Evolutionary conservation across 2,113 vertebrate genomes (phyloP), one percentile per base, ranked within the genome.

Genomic region (Morone saxatilis): DNA sequence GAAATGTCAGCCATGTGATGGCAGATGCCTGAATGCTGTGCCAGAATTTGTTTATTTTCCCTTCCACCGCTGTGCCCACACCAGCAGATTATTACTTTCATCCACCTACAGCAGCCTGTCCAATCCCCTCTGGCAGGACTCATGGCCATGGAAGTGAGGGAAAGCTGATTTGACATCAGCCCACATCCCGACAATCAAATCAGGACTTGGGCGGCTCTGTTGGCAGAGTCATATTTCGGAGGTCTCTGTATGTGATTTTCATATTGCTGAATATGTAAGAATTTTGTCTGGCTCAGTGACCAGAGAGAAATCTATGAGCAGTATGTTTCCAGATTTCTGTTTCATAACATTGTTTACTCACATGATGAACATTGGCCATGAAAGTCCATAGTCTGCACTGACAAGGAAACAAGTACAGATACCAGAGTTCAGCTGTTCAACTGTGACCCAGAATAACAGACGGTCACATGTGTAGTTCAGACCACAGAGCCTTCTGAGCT

Each of bases 161-260:
- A 91, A 93, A 88, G 87, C 89, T 86, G 88, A 86, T 92, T 92
- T 87, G 66, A 89, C 80, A 61, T 87, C 62, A 7, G 74, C 86
- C 87, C 86, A 80, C 86, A 83, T 87, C 78, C 79, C 10, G 16
- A 80, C 81, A 79, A 85, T 88, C 71, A 90, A 70, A 91, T 86
- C 78, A 85, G 78, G 53, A 43, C 68, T 57, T 16, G 61, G 61
- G 59, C 56, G 1, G 53, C 38, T 78, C 71, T 45, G 53, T 59
- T 47, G 65, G 70, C 76, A 71, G 25, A 40, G 50, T 81, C 65
- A 20, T 25, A 59, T 83, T 63, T 63, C 74, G 1, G 40, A 45
- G 22, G 22, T 80, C 56, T 59, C 68, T 50, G 25, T 22, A 5
- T 48, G 13, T 13, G 38, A 60, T 72, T 41, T 25, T 51, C 36